phyloP scores from a whole-genome alignment of 2,888 invertebrate species.

The Drosophila pseudotalamancana region DNA sequence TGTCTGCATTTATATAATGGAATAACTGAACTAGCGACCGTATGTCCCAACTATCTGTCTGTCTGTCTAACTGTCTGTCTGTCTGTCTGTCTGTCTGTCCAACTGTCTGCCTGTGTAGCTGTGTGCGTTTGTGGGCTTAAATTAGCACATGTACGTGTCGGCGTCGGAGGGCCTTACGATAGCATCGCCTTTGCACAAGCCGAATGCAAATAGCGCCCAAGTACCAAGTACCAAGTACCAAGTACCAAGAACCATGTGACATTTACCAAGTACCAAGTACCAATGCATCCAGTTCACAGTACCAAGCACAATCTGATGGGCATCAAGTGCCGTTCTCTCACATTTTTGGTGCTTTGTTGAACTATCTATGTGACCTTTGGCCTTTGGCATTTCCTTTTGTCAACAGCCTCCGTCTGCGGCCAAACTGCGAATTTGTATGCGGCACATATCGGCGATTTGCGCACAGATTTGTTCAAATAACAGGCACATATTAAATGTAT shows the following conservation, averaged over 20 bases:
- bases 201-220: constrained; percentile 42
- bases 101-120: constrained; percentile 10
- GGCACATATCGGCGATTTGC: constrained; percentile 15
- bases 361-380: constrained; percentile 35
- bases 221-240: constrained; percentile 1
- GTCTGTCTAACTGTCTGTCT: background rate
- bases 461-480: constrained; percentile 25
- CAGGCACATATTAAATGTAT: constrained; percentile 3
- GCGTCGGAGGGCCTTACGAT: constrained; percentile 50
- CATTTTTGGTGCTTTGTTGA: constrained; percentile 38
- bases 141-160: constrained; percentile 75
- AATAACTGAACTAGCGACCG: constrained; percentile 33
- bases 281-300: too few species aligned
- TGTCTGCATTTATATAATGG: constrained; percentile 42
- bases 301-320: background rate
- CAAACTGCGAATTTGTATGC: constrained; percentile 30
- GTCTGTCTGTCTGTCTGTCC: background rate
- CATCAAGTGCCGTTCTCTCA: background rate
- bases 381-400: constrained; percentile 35
- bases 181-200: constrained; percentile 57
- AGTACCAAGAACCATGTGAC: background rate
- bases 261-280: background rate
- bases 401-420: background rate
- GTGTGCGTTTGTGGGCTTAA: constrained; percentile 41
- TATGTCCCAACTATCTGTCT: constrained; percentile 9